Evolutionary conservation across 1,140 invertebrate species (phyloP).

Genomic region (Bombus soroeensis): DNA sequence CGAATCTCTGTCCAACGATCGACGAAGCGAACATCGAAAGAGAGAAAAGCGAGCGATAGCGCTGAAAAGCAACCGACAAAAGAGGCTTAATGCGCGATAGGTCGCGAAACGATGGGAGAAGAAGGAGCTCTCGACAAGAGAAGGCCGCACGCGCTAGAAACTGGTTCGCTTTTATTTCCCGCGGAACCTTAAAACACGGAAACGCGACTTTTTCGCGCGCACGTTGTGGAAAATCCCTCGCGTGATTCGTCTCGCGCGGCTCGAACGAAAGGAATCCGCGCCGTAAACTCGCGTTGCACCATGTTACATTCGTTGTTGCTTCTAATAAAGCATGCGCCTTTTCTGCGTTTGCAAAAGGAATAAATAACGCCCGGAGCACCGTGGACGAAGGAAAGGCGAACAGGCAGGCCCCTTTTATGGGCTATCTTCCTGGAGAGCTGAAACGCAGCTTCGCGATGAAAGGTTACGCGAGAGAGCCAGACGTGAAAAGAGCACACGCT

Average conservation of each 20-base stretch:
- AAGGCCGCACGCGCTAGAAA: not conserved
- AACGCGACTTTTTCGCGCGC: not conserved
- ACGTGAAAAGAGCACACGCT: constrained; percentile 6
- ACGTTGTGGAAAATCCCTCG: constrained; percentile 27
- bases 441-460: constrained; percentile 13
- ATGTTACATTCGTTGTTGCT: constrained; percentile 6
- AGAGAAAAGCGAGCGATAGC: not conserved
- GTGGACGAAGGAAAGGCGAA: constrained; percentile 6
- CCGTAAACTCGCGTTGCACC: constrained; percentile 6
- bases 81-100: not conserved
- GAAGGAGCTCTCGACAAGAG: no score
- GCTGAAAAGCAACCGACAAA: not conserved
- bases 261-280: constrained; percentile 36
- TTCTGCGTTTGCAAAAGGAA: constrained; percentile 27
- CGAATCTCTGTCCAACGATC: not conserved
- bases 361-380: constrained; percentile 24
- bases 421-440: not conserved
- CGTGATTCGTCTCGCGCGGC: constrained; percentile 25
- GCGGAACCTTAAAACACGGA: not conserved
- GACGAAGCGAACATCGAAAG: not conserved
- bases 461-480: constrained; percentile 37
- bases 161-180: constrained; percentile 32
- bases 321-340: constrained; percentile 35
- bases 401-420: constrained; percentile 22
- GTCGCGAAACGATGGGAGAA: not conserved